Evolutionary conservation across 2,113 vertebrate species (phyloP).

Genomic region (Petaurus breviceps): DNA sequence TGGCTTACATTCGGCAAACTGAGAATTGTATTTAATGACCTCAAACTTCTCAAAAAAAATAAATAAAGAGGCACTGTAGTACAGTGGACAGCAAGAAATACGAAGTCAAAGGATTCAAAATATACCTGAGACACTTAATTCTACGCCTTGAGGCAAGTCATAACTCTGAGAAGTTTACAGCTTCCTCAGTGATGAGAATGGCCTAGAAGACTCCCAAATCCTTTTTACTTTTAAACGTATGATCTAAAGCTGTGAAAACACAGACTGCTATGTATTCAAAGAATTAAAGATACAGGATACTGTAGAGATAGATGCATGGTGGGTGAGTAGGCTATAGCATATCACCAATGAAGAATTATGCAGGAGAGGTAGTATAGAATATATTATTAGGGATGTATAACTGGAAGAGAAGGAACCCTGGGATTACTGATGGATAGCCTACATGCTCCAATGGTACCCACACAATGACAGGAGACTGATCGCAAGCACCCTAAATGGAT

Average conservation of each 20-base stretch:
- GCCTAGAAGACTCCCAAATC: neutral
- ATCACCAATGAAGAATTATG: neutral
- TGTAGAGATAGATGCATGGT: neutral
- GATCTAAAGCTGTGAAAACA: neutral
- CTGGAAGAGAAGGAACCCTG: neutral
- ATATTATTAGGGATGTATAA: neutral
- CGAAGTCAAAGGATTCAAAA: neutral
- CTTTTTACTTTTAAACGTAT: neutral
- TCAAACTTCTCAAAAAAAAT: neutral
- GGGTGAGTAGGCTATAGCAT: neutral
- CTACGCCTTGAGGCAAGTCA: neutral
- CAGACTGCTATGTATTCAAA: neutral
- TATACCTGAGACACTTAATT: neutral
- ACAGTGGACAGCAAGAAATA: neutral
- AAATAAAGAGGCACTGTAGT: neutral
- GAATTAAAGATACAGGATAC: neutral
- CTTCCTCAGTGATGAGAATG: neutral
- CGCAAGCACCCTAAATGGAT: neutral
- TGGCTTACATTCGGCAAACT: neutral
- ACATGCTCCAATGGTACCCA: neutral
- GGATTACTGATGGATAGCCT: neutral
- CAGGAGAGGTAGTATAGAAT: neutral
- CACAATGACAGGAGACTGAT: neutral
- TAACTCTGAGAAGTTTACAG: neutral
- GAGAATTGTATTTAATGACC: neutral